Conservation (phyloP, 2,113 vertebrate genomes). For the Tyrannus savana region DNA sequence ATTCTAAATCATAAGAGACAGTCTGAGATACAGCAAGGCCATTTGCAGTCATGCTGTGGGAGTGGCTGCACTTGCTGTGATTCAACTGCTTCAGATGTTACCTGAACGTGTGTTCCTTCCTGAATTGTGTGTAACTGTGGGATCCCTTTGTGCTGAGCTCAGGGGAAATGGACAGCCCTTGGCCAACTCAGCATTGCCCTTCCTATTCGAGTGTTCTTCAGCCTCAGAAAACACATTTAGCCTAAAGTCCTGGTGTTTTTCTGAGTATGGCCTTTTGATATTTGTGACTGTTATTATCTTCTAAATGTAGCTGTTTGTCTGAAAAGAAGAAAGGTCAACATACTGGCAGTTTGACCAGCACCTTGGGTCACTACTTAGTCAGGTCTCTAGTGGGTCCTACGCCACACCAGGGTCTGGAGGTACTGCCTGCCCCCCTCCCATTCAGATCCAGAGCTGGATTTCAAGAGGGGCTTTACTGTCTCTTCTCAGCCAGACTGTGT, state of each 20-base stretch:
- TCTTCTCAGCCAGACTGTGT: rapidly evolving
- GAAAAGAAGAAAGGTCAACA: background rate
- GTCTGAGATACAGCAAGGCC: background rate
- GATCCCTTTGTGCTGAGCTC: background rate
- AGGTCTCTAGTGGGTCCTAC: background rate
- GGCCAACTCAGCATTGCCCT: no score
- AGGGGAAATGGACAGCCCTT: background rate
- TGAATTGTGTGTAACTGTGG: background rate
- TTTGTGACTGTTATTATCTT: background rate
- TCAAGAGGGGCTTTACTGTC: background rate
- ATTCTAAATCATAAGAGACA: background rate
- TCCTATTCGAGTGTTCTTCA: background rate
- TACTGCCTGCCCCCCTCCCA: rapidly evolving
- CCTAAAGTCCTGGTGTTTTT: background rate
- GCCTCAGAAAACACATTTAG: background rate
- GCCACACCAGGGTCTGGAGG: background rate
- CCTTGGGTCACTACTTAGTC: background rate
- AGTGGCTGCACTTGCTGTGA: background rate
- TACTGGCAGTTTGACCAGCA: background rate
- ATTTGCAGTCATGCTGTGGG: rapidly evolving
- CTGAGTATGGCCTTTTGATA: background rate
- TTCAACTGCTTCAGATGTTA: background rate
- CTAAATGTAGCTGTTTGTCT: background rate
- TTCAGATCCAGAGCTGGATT: background rate
- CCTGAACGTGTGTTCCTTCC: background rate